Percentiles rank a stretch among this genome's conserved stretches.
Conservation (phyloP, 2,888 invertebrate species). For the Pammene fasciana region DNA sequence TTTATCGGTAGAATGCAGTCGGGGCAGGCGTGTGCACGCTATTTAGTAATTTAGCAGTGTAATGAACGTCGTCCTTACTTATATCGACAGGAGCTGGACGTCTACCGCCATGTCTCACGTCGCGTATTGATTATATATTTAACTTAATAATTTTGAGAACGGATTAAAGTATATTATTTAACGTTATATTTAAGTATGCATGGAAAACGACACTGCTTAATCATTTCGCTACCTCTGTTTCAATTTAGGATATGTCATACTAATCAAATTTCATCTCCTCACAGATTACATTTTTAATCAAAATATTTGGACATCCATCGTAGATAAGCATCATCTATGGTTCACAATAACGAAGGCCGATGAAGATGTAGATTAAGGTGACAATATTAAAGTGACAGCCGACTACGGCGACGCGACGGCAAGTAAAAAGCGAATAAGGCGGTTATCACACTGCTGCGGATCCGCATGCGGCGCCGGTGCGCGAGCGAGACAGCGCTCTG, state of each 20-base stretch:
- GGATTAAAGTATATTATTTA: neutral
- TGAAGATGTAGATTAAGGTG: conserved; percentile 62
- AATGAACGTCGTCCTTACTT: conserved; percentile 56
- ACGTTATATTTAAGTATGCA: neutral
- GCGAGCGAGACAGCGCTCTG: too few species aligned
- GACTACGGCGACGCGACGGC: conserved; percentile 55
- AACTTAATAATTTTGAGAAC: too few species aligned
- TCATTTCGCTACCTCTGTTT: too few species aligned
- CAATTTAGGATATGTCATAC: too few species aligned
- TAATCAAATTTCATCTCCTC: too few species aligned
- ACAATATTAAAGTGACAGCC: conserved; percentile 55
- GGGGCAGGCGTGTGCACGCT: conserved; percentile 56
- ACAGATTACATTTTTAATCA: conserved; percentile 37
- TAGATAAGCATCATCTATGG: conserved; percentile 52
- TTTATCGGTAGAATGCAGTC: conserved; percentile 62
- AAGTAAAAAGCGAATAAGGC: conserved; percentile 62
- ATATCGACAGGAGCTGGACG: conserved; percentile 42
- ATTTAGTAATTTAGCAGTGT: conserved; percentile 70
- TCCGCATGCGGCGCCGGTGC: too few species aligned
- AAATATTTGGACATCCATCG: conserved; percentile 50
- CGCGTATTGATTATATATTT: conserved; percentile 29
- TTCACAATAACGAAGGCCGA: conserved; percentile 49
- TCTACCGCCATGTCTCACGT: conserved; percentile 14
- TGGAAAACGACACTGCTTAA: too few species aligned
- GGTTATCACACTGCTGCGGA: too few species aligned